phyloP scores from a whole-genome alignment of 1,140 invertebrate species.

The Lordiphosa mommai region DNA sequence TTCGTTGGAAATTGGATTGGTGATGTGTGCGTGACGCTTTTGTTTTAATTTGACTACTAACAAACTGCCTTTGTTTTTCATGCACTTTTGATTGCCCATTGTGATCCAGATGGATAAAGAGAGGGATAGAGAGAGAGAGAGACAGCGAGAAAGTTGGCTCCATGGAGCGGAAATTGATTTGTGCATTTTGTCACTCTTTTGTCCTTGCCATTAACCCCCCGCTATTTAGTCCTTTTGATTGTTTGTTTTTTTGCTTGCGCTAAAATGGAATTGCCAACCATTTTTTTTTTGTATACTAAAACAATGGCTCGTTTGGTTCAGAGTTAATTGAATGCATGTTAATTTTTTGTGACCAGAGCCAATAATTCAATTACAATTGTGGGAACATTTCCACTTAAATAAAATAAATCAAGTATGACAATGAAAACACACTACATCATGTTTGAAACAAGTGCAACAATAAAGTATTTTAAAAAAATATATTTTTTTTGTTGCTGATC shows the following conservation, averaged over 20 bases:
- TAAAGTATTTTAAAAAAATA: too few species aligned
- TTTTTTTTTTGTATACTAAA: neutral
- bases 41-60: constrained; percentile 39
- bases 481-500: too few species aligned
- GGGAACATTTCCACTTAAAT: neutral
- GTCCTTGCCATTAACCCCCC: constrained; percentile 42
- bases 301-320: constrained; percentile 3
- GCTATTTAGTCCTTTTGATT: constrained; percentile 8
- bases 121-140: neutral
- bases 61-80: constrained; percentile 44
- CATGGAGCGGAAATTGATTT: constrained; percentile 52
- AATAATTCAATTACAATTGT: constrained; percentile 30
- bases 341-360: constrained; percentile 12
- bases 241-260: constrained; percentile 2
- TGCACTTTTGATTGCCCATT: constrained; percentile 34
- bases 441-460: too few species aligned
- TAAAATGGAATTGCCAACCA: constrained; percentile 33
- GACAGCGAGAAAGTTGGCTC: neutral
- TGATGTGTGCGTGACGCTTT: constrained; percentile 20
- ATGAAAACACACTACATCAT: too few species aligned
- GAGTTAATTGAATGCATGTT: constrained; percentile 44
- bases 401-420: neutral
- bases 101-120: constrained; percentile 8
- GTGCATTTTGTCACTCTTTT: constrained; percentile 49
- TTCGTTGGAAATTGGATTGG: constrained; percentile 46